Evolutionary conservation across 2,113 vertebrate genomes (phyloP).

Genomic region (Galbula dea): DNA sequence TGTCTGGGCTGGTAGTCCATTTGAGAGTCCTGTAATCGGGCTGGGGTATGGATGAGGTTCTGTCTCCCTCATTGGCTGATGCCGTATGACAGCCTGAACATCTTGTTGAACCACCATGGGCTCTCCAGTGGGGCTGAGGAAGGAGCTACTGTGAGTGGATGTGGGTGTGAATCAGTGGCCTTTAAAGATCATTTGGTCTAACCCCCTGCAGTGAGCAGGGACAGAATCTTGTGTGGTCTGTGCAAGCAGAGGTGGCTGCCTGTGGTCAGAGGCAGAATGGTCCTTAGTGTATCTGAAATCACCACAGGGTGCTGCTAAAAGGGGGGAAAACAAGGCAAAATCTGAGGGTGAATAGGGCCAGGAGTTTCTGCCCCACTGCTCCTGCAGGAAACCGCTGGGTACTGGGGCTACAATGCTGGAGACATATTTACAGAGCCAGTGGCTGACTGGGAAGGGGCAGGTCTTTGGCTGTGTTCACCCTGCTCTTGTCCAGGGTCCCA

Average conservation of each 20-base stretch:
- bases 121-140: neutral
- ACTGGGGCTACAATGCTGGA: neutral
- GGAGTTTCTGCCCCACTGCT: neutral
- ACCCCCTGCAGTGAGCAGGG: too few relatives aligned
- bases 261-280: neutral
- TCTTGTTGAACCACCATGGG: rapidly evolving
- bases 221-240: neutral
- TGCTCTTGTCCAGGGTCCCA: neutral
- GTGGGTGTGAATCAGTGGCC: neutral
- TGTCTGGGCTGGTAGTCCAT: neutral
- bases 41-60: neutral
- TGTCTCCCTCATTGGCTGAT: neutral
- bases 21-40: neutral
- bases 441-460: neutral
- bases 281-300: neutral
- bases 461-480: neutral
- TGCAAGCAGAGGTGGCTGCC: neutral
- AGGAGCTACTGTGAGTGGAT: neutral
- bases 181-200: too few relatives aligned
- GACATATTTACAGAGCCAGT: neutral
- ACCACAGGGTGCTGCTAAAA: neutral
- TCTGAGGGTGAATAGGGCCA: neutral
- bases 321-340: neutral
- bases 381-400: neutral
- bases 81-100: neutral